These are phyloP conservation scores for Ibidorhyncha struthersii DNA, from an alignment of 2,113 vertebrate genomes.

Conservation along the genomic window DNA sequence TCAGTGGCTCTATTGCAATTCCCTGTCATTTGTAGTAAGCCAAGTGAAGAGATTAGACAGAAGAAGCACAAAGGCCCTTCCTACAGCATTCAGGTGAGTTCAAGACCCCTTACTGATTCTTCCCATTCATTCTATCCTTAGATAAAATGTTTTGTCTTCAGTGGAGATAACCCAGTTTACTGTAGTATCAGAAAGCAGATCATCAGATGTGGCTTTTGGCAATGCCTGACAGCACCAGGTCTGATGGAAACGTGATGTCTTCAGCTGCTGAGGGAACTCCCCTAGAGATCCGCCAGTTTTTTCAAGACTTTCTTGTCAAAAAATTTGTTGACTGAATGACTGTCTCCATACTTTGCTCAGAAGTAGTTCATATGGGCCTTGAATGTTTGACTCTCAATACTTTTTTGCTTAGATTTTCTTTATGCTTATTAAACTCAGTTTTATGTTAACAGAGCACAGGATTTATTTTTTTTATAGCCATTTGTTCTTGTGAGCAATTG, in stretches of 20 bases:
- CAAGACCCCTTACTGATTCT: neutral
- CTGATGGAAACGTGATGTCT: neutral
- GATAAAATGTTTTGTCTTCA: neutral
- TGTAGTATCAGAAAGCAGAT: neutral
- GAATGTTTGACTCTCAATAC: too few species aligned
- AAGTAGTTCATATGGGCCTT: too few species aligned
- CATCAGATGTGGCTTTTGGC: neutral
- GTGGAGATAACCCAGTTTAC: neutral
- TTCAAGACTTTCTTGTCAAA: too few species aligned
- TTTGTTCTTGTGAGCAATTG: too few species aligned
- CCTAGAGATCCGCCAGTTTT: too few species aligned
- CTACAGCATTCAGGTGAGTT: neutral
- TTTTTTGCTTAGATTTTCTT: too few species aligned
- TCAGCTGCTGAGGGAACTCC: too few species aligned
- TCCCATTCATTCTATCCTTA: neutral
- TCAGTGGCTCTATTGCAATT: neutral
- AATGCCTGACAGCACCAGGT: neutral
- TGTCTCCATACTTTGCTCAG: too few species aligned
- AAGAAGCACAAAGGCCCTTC: neutral
- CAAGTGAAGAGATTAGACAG: neutral
- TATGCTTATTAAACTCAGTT: too few species aligned
- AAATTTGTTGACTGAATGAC: too few species aligned
- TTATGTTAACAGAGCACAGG: too few species aligned
- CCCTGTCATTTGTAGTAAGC: neutral
- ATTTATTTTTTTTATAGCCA: too few species aligned